Evolutionary conservation across 1,140 invertebrate species (phyloP), one percentile per base, ranked within the genome.

Genomic region (Arion vulgaris): DNA sequence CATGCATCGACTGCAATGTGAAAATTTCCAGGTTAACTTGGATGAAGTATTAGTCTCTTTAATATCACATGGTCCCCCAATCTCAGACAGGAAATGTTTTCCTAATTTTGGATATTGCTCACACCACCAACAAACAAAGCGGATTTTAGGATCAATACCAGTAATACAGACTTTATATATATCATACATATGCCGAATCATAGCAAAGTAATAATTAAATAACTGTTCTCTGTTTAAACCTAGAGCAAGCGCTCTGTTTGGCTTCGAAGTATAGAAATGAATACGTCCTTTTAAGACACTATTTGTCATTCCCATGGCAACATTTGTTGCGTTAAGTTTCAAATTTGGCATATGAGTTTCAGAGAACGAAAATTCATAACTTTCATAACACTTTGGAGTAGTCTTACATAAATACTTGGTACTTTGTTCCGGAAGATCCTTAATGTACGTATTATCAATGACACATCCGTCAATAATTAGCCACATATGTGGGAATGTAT

Each of bases 161-260:
- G n/a, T 45, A 80, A 71, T 51, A 49, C 53, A 41, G 11, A 51
- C 78, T 5, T 32, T 23, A 71, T 80, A n/a, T 4, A 5, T 45
- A 19, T 80, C 66, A 72, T 71, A 71, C 36, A 80, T 80, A 71
- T 80, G n/a, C 36, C 78, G 9, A 28, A 80, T 71, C 78, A 80
- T 71, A 32, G 78, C 36, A 41, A 80, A 80, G n/a, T 71, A 80
- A 80, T 66, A 80, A 66, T 80, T 80, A 66, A 69, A 80, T 19
- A 11, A 80, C 23, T 80, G 78, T 36, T 80, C 78, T 17, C 38
- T 39, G 32, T 80, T 80, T 26, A 71, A 51, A 19, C 66, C 45
- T 38, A 71, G 28, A 51, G 78, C 78, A 5, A 80, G 39, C 23
- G 51, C 66, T 23, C 34, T 36, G 39, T 71, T 41, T 7, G 78